phyloP scores from a whole-genome alignment of 2,888 invertebrate genomes.

The Platypus cylindrus region DNA sequence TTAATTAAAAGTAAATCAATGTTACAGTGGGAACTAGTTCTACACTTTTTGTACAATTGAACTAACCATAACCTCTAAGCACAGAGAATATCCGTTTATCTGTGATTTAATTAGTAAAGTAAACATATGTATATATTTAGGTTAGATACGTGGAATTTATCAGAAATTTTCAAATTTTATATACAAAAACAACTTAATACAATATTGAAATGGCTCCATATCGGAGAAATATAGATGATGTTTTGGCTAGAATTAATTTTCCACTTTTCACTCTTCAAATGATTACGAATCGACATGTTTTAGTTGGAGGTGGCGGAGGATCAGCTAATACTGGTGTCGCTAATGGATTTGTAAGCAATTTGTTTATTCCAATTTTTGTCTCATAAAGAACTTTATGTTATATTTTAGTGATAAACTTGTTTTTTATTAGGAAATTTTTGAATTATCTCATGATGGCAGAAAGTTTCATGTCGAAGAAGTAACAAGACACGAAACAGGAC shows the following conservation, averaged over 20 bases:
- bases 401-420: slow-evolving; percentile 2
- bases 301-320: slow-evolving; percentile 96
- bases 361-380: slow-evolving; percentile 3
- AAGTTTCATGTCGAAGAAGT: slow-evolving; percentile 80
- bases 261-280: slow-evolving; percentile 85
- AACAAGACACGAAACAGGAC: slow-evolving; percentile 77
- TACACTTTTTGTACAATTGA: too few relatives aligned
- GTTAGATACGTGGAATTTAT: slow-evolving; percentile 30
- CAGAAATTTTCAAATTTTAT: slow-evolving; percentile 6
- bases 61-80: too few relatives aligned
- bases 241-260: slow-evolving; percentile 81
- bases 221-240: slow-evolving; percentile 50
- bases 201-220: slow-evolving; percentile 51
- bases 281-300: slow-evolving; percentile 81
- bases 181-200: too few relatives aligned
- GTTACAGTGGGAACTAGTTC: too few relatives aligned
- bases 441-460: slow-evolving; percentile 72
- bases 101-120: too few relatives aligned
- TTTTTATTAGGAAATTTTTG: slow-evolving; percentile 73
- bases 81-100: too few relatives aligned
- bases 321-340: slow-evolving; percentile 93
- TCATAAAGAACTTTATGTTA: neutral
- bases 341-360: slow-evolving; percentile 83
- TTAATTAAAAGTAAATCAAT: too few relatives aligned
- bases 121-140: too few relatives aligned